A percentile compares a stretch with the other conserved stretches of the same genome.
These are phyloP conservation scores for Seriola rivoliana DNA, from an alignment of 2,113 vertebrate genomes.

Conservation along the genomic window DNA sequence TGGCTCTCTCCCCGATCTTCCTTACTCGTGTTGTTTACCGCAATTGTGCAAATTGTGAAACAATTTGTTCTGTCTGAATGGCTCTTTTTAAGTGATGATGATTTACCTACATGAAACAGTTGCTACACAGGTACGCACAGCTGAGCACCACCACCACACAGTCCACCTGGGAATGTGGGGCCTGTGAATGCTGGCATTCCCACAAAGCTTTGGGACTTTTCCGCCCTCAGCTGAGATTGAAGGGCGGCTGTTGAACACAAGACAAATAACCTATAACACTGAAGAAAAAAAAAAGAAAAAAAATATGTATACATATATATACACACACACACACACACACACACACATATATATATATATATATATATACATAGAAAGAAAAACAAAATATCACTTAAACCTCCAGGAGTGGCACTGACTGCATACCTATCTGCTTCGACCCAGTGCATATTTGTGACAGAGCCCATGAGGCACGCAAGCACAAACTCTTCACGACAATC, in stretches of 20 bases:
- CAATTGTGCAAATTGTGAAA: conserved; percentile 48
- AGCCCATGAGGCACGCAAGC: conserved; percentile 44
- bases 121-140: conserved; percentile 45
- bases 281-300: background rate
- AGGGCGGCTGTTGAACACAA: conserved; percentile 19
- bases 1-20: conserved; percentile 45
- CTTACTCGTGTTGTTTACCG: conserved; percentile 41
- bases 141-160: conserved; percentile 49
- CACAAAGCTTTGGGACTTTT: conserved; percentile 44
- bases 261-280: conserved; percentile 13
- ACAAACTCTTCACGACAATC: conserved; percentile 46
- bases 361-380: no score
- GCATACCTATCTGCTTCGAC: conserved; percentile 23
- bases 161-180: conserved; percentile 51
- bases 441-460: conserved; percentile 61
- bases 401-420: background rate
- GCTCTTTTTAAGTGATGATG: conserved; percentile 40
- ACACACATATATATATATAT: no score
- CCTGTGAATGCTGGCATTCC: conserved; percentile 50
- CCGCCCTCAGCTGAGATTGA: conserved; percentile 37
- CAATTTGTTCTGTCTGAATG: conserved; percentile 50
- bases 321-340: no score
- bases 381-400: conserved; percentile 8
- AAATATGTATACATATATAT: no score
- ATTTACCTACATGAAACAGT: conserved; percentile 51